phyloP scores from a whole-genome alignment of 2,888 invertebrate species.

The Ceramica pisi region DNA sequence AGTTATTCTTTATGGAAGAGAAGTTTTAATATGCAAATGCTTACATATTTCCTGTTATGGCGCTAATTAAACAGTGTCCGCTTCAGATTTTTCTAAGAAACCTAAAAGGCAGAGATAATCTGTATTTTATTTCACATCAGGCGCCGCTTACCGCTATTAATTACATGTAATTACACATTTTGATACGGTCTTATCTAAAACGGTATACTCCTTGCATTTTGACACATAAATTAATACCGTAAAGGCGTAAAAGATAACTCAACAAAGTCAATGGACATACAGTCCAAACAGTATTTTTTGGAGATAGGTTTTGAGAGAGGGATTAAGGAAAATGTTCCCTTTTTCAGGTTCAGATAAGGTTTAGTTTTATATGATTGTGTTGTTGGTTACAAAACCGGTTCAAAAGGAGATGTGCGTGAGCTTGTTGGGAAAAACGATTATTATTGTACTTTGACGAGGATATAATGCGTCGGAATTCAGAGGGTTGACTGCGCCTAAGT shows the following conservation, averaged over 20 bases:
- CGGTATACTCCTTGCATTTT: constrained; percentile 59
- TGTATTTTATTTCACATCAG: constrained; percentile 19
- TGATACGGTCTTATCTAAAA: constrained; percentile 59
- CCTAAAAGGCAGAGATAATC: constrained; percentile 28
- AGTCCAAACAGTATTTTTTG: constrained; percentile 67
- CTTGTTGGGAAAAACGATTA: constrained; percentile 85
- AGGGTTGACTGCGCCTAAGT: constrained; percentile 73
- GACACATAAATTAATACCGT: constrained; percentile 64
- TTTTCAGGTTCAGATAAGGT: constrained; percentile 51
- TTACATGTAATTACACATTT: constrained; percentile 49
- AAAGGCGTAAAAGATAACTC: constrained; percentile 64
- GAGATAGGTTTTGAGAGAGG: constrained; percentile 49
- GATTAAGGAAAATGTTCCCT: constrained; percentile 37
- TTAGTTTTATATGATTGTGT: constrained; percentile 47
- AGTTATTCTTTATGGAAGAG: neutral
- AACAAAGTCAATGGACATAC: constrained; percentile 65
- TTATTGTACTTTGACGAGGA: constrained; percentile 74
- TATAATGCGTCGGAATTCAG: constrained; percentile 78
- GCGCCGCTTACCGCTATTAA: constrained; percentile 22
- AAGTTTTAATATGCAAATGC: neutral
- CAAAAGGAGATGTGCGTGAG: constrained; percentile 76
- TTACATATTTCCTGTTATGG: neutral
- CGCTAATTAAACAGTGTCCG: neutral
- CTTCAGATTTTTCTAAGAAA: constrained; percentile 17
- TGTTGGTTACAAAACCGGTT: constrained; percentile 76